phyloP scores from a whole-genome alignment of 2,888 invertebrate species.

The Thalpophila matura region DNA sequence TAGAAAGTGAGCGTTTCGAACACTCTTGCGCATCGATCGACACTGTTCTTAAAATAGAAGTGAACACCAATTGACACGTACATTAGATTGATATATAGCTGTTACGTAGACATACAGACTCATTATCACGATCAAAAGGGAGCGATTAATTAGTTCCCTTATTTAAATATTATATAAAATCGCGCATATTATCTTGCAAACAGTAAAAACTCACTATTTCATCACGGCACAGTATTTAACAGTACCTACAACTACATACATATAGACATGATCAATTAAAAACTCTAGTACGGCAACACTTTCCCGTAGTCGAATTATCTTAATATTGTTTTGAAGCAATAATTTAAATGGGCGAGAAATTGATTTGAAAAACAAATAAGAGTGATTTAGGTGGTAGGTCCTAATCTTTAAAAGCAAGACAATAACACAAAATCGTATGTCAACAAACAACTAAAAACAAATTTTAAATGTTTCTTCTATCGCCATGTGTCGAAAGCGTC shows the following conservation, averaged over 20 bases:
- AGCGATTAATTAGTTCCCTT: slow-evolving; percentile 12
- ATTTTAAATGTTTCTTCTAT: neutral
- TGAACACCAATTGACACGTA: slow-evolving; percentile 83
- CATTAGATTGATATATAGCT: slow-evolving; percentile 69
- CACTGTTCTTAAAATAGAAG: slow-evolving; percentile 81
- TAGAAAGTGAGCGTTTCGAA: slow-evolving; percentile 87
- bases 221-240: neutral
- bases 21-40: slow-evolving; percentile 77
- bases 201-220: neutral
- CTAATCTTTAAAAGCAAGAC: neutral
- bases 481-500: neutral
- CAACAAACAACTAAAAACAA: neutral
- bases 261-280: too few species aligned
- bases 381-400: neutral
- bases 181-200: neutral
- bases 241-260: too few species aligned
- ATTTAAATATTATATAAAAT: neutral
- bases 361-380: slow-evolving; percentile 3
- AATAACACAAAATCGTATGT: neutral
- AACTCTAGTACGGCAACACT: neutral
- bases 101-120: slow-evolving; percentile 57
- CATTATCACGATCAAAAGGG: slow-evolving; percentile 41
- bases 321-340: too few species aligned
- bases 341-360: neutral
- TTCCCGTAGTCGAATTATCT: neutral